Percentiles rank a stretch among this genome's conserved stretches.
Evolutionary conservation across 2,797 vertebrate species (phyloP).

Genomic region (Xiphophorus birchmanni): DNA sequence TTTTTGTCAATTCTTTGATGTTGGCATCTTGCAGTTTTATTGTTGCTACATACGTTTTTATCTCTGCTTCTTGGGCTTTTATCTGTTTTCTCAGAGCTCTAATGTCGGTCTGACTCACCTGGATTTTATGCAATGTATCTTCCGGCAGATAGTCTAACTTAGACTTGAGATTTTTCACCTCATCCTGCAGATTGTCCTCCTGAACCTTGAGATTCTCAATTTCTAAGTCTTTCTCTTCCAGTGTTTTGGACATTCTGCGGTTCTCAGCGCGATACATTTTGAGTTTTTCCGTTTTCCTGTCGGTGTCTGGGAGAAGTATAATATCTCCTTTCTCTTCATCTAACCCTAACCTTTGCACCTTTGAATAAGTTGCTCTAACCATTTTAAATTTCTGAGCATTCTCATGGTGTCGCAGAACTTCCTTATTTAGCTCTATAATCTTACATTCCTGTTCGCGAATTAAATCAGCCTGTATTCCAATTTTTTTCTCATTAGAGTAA

Average conservation of each 20-base stretch:
- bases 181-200: not conserved
- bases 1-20: not conserved
- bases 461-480: accelerated
- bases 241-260: not conserved
- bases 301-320: not conserved
- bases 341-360: not conserved
- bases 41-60: accelerated
- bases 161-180: not conserved
- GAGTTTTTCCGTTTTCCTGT: not conserved
- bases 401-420: not conserved
- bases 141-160: not conserved
- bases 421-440: not conserved
- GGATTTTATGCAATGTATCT: not conserved
- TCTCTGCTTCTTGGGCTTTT: accelerated
- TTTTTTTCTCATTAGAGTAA: no score
- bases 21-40: not conserved
- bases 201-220: not conserved
- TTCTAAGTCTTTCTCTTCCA: not conserved
- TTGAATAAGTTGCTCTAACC: not conserved
- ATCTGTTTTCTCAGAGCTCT: not conserved
- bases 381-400: not conserved
- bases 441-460: not conserved
- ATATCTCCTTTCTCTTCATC: not conserved
- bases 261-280: not conserved
- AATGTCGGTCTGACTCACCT: not conserved